These are phyloP conservation scores for Vipera ursinii DNA, from an alignment of 2,797 vertebrate species.

Conservation along the genomic window DNA sequence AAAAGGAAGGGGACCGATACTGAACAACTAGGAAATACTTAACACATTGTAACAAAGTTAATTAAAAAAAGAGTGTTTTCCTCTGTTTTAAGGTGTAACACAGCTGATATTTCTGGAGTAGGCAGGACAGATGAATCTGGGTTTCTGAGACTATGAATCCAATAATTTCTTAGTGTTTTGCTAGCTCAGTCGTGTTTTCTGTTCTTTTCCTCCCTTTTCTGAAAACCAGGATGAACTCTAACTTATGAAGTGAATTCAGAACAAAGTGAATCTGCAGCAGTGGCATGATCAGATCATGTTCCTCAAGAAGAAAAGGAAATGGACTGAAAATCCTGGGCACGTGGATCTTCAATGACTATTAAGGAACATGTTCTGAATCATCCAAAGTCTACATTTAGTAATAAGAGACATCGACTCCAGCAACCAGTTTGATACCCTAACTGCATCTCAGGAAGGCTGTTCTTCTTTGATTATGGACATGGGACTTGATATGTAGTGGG, in stretches of 20 bases:
- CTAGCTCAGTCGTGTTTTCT: background rate
- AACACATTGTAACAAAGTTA: background rate
- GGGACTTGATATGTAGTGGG: conserved; percentile 26
- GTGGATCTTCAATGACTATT: conserved; percentile 34
- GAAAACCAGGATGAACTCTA: conserved; percentile 72
- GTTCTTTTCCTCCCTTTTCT: background rate
- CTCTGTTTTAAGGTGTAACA: background rate
- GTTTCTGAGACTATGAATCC: background rate
- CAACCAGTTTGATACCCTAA: background rate
- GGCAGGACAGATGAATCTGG: background rate
- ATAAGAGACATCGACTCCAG: conserved; percentile 21
- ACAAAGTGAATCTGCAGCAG: conserved; percentile 54
- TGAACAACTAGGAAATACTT: background rate
- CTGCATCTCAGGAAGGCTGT: background rate
- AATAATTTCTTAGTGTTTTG: background rate
- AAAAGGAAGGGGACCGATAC: background rate
- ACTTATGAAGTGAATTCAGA: conserved; percentile 30
- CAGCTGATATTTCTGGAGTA: background rate
- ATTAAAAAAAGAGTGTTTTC: background rate
- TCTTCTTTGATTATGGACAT: conserved; percentile 29
- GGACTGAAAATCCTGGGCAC: conserved; percentile 31
- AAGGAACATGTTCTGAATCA: conserved; percentile 27
- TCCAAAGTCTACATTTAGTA: conserved; percentile 30
- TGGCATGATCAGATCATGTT: conserved; percentile 38
- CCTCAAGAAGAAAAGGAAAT: conserved; percentile 28